phyloP scores from a whole-genome alignment of 2,797 vertebrate species.

The Coranthus polyacanthus region DNA sequence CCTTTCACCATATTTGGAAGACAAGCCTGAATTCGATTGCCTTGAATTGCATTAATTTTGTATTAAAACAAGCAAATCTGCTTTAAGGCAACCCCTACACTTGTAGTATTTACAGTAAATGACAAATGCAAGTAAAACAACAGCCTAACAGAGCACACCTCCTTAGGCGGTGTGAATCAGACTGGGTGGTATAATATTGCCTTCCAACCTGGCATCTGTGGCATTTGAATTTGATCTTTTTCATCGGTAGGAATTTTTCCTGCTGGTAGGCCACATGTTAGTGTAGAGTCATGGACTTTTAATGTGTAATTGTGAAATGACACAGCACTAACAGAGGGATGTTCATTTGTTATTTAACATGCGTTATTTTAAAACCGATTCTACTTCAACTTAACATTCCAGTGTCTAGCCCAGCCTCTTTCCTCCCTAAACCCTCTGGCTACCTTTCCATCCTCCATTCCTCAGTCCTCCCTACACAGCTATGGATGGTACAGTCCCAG shows the following conservation, averaged over 20 bases:
- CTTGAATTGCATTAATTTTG: background rate
- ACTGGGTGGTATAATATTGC: background rate
- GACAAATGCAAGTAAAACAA: background rate
- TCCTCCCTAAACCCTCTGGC: conserved; percentile 46
- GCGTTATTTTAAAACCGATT: conserved; percentile 33
- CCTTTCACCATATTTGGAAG: background rate
- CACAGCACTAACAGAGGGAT: background rate
- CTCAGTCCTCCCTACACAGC: conserved; percentile 39
- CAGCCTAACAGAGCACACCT: background rate
- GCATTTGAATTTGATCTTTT: background rate
- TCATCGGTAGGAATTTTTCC: background rate
- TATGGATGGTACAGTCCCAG: conserved; percentile 59
- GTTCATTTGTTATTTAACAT: conserved; percentile 36
- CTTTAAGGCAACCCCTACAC: background rate
- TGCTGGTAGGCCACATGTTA: background rate
- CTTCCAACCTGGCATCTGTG: background rate
- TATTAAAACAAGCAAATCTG: background rate
- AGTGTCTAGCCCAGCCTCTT: conserved; percentile 50
- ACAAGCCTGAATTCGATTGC: background rate
- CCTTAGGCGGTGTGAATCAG: conserved; percentile 6
- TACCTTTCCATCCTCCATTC: conserved; percentile 63
- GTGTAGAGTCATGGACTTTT: background rate
- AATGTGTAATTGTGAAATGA: background rate
- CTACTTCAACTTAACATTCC: conserved; percentile 72
- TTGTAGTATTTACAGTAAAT: background rate